Evolutionary conservation across 2,888 invertebrate species (phyloP).

Genomic region (Drosophila diplacantha): DNA sequence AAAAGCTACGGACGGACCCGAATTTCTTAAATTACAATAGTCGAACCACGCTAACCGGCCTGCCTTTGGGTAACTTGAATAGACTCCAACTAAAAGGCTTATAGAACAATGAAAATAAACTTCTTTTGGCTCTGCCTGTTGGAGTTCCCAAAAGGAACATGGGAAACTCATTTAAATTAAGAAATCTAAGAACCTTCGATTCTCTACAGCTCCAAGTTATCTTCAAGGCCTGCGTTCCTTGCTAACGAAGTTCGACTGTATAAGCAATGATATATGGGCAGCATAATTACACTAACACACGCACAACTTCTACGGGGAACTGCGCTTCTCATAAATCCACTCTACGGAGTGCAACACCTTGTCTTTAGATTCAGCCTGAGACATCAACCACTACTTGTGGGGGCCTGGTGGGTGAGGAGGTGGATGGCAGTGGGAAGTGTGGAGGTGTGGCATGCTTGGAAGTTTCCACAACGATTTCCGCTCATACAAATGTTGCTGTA

Average conservation of each 20-base stretch:
- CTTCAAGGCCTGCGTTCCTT: not conserved
- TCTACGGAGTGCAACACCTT: constrained; percentile 28
- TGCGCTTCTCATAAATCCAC: constrained; percentile 37
- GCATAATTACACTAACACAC: constrained; percentile 55
- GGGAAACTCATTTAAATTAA: not conserved
- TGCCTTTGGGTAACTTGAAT: not conserved
- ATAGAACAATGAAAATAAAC: not conserved
- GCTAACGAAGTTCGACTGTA: constrained; percentile 19
- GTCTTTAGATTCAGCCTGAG: constrained; percentile 9
- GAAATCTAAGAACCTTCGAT: not conserved
- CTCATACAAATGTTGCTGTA: constrained; percentile 48
- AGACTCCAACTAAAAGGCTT: not conserved
- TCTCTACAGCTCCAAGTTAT: not conserved
- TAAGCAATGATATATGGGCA: constrained; percentile 51
- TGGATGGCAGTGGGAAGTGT: constrained; percentile 17
- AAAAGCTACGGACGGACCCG: constrained; percentile 10
- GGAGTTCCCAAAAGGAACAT: not conserved
- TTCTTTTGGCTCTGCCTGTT: not conserved
- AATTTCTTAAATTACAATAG: constrained; percentile 6
- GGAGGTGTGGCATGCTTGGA: constrained; percentile 47
- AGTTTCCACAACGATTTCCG: constrained; percentile 58
- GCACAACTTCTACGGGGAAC: constrained; percentile 11
- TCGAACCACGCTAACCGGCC: constrained; percentile 3
- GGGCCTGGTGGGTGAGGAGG: not conserved
- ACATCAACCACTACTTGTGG: constrained; percentile 8